Evolutionary conservation across 2,113 vertebrate genomes (phyloP).

Genomic region (Pachycephala philippinensis): DNA sequence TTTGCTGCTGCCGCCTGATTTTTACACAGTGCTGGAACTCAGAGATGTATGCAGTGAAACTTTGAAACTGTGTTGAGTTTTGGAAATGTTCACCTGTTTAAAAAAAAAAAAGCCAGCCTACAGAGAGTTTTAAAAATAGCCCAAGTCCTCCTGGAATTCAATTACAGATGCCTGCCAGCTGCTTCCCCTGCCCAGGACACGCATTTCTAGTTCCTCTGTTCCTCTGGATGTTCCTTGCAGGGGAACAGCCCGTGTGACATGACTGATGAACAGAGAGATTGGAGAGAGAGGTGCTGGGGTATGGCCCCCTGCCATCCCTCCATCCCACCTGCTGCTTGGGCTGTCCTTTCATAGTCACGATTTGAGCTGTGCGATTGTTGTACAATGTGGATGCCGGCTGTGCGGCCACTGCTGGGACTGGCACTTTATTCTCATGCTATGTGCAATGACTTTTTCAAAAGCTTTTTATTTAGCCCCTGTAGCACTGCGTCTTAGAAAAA

Average conservation of each 20-base stretch:
- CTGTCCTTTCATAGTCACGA: slow-evolving; percentile 23
- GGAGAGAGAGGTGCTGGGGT: not conserved
- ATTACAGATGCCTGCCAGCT: slow-evolving; percentile 60
- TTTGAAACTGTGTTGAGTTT: slow-evolving; percentile 8
- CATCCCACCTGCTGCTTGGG: slow-evolving; percentile 40
- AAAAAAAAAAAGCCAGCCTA: not conserved
- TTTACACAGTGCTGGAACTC: not conserved
- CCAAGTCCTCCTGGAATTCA: slow-evolving; percentile 50
- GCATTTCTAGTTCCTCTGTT: slow-evolving; percentile 17
- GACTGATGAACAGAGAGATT: slow-evolving; percentile 4
- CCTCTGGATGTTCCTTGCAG: slow-evolving; percentile 34
- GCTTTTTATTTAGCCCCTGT: slow-evolving; percentile 58
- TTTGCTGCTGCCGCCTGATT: not conserved
- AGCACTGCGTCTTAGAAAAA: slow-evolving; percentile 13
- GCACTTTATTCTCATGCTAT: slow-evolving; percentile 44
- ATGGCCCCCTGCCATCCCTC: not conserved
- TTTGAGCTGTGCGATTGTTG: slow-evolving; percentile 13
- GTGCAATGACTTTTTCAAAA: slow-evolving; percentile 52
- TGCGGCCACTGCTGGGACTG: slow-evolving; percentile 43
- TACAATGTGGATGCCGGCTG: slow-evolving; percentile 35
- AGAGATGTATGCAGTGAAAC: not conserved
- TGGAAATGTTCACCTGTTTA: slow-evolving; percentile 15
- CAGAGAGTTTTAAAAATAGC: slow-evolving; percentile 59
- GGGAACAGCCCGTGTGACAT: not conserved
- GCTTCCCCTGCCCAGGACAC: slow-evolving; percentile 16